Evolutionary conservation across 2,797 vertebrate genomes (phyloP), one percentile per base, ranked within the genome.

Genomic region (Hozukius guyotensis): DNA sequence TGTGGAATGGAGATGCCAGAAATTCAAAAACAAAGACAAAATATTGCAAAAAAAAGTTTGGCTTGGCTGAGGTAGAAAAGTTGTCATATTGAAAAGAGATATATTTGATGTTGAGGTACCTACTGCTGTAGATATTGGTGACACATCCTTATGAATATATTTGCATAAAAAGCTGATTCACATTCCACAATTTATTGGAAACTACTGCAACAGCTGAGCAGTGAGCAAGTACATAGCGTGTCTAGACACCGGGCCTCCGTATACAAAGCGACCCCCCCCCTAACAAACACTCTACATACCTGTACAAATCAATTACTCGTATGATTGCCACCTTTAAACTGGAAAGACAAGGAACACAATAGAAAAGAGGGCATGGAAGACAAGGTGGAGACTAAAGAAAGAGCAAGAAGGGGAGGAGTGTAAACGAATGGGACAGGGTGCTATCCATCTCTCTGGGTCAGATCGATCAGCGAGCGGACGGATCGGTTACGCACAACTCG

Each of bases 401-500:
- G 82, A 70, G 61, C 69, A 56, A 38, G 60, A 72, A 52, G 31
- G 56, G 74, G 68, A 81, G 24, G 80, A 86, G 80, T 66, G 64
- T 77, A 87, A 93, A 74, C 13, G 76, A 87, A 89, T 75, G 84
- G 90, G 89, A 90, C 86, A 79, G 67, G 29, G 74, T 78, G 85
- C 72, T n/a, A 90, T 92, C 88, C 75, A 77, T 93, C 89, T 91
- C 81, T 74, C 59, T 38, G 67, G 86, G 81, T 87, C 84, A 76
- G 83, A 93, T 94, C 88, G 83, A 94, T 93, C 85, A 88, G 72
- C 13, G 18, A 78, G 82, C 31, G 36, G 79, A 85, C 24, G 32
- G 87, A 92, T 90, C 77, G 13, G 83, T 92, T 93, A 89, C 92
- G 83, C 85, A 78, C 78, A 61, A 76, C 72, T 57, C 57, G 52